These are phyloP conservation scores for Abramis brama DNA, from an alignment of 2,113 vertebrate genomes.

Conservation along the genomic window DNA sequence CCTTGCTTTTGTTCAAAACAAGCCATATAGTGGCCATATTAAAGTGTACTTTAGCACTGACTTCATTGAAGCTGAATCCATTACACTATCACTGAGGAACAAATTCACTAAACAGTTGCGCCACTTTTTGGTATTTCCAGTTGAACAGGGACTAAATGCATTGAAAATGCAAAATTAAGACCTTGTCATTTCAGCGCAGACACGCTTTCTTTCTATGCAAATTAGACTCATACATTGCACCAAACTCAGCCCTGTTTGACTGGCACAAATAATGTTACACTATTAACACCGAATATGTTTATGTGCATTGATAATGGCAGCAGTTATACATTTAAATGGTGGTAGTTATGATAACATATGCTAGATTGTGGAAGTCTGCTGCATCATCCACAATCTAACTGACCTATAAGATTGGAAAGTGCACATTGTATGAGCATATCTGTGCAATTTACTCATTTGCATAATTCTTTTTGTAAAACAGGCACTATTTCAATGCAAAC, in stretches of 20 bases:
- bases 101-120: background rate
- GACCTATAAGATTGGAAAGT: background rate
- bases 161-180: background rate
- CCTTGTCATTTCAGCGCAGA: background rate
- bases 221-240: background rate
- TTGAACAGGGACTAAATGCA: background rate
- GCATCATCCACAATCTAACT: background rate
- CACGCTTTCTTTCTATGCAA: background rate
- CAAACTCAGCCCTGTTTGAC: background rate
- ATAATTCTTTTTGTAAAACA: background rate
- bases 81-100: background rate
- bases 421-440: background rate
- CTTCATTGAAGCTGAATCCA: background rate
- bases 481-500: background rate
- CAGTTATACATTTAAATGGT: background rate
- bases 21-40: background rate
- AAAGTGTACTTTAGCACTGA: background rate
- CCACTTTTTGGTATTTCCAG: background rate
- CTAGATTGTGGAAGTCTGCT: background rate
- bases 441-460: background rate
- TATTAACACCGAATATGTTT: background rate
- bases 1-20: constrained; percentile 5
- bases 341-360: background rate
- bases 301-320: background rate
- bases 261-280: background rate